Conservation (phyloP, 92 coral and sea anemone species). For the Zoanthus solanderi region DNA sequence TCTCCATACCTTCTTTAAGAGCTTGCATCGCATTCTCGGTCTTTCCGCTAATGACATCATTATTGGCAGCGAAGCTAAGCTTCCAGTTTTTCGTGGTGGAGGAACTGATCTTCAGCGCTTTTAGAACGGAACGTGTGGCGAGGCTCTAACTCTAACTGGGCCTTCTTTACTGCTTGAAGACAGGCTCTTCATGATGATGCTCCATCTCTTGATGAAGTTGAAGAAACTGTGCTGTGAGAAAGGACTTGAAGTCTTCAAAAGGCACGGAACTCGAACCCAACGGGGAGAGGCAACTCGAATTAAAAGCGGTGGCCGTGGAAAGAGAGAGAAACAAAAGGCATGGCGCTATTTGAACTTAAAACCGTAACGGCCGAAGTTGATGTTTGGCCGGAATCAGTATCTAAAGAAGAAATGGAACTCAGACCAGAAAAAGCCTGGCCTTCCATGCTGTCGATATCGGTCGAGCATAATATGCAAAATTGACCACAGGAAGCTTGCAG, state of each 20-base stretch:
- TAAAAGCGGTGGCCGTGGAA: background rate
- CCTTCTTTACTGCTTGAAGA: background rate
- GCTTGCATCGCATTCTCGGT: conserved; percentile 23
- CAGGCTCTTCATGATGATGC: background rate
- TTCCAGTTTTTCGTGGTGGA: conserved; percentile 23
- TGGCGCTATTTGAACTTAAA: background rate
- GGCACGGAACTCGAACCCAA: background rate
- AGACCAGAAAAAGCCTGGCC: background rate
- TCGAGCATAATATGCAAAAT: no score
- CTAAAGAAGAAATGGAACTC: no score
- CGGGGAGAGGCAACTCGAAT: background rate
- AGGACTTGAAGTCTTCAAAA: background rate
- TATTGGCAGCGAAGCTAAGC: background rate
- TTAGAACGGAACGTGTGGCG: conserved; percentile 49
- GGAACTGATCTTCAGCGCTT: conserved; percentile 44
- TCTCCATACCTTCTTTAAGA: conserved; percentile 12
- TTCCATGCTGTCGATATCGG: background rate
- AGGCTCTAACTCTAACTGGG: background rate
- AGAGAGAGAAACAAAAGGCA: no score
- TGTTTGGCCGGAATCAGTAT: background rate
- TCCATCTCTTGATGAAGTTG: background rate
- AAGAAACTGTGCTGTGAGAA: background rate
- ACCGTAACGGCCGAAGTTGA: background rate
- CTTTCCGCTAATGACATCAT: conserved; percentile 6
- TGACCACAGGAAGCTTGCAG: no score